Evolutionary conservation across 23 tunicate species (phyloP).

Genomic region (Trididemnum nubilum): DNA sequence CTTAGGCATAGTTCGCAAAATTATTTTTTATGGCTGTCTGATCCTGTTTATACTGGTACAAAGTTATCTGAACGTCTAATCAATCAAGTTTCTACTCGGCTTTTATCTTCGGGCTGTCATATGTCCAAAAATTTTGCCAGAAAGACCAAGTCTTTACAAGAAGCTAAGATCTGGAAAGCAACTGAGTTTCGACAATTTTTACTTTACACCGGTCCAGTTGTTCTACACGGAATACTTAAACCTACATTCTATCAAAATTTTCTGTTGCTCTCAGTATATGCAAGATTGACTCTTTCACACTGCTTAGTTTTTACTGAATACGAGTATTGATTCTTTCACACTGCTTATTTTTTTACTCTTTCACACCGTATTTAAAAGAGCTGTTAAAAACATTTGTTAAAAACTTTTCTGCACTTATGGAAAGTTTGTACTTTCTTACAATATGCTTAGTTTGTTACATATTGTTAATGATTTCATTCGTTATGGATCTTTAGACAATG

Average conservation of each 20-base stretch:
- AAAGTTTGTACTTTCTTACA: constrained; percentile 9
- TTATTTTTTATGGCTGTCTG: background rate
- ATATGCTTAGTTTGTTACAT: constrained; percentile 33
- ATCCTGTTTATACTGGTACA: background rate
- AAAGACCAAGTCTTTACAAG: constrained; percentile 27
- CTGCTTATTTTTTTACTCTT: too few relatives aligned
- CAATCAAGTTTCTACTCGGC: constrained; percentile 9
- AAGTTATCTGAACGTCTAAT: background rate
- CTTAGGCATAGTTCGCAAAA: constrained; percentile 27
- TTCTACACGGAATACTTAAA: constrained; percentile 13
- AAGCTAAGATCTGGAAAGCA: constrained; percentile 41
- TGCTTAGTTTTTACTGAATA: too few relatives aligned
- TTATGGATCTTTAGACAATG: constrained; percentile 26
- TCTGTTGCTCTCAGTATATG: constrained; percentile 33
- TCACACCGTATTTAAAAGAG: background rate
- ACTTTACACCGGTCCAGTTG: constrained; percentile 39
- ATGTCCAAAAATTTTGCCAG: constrained; percentile 38
- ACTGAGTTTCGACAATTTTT: constrained; percentile 52
- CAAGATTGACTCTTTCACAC: constrained; percentile 14
- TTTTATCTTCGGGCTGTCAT: constrained; percentile 11
- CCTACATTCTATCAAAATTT: constrained; percentile 21
- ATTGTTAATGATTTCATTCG: constrained; percentile 21
- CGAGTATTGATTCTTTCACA: too few relatives aligned
- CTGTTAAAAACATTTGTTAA: constrained; percentile 16
- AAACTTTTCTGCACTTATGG: constrained; percentile 19